A percentile compares a stretch with the other conserved stretches of the same genome.
These are phyloP conservation scores for Apeltes quadracus DNA, from an alignment of 2,113 vertebrate species.

Conservation along the genomic window DNA sequence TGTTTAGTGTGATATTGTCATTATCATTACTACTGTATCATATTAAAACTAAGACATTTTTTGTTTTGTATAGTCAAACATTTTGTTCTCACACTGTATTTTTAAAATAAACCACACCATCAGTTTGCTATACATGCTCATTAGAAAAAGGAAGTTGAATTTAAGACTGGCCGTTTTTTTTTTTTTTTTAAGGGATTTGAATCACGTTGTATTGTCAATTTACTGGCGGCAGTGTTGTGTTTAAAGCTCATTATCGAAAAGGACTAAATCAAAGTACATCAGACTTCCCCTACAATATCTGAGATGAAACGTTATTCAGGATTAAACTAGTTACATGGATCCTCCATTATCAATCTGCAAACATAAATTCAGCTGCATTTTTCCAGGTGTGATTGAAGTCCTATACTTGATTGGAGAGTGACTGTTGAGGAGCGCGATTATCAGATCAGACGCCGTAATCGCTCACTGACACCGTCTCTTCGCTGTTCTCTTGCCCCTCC, in stretches of 20 bases:
- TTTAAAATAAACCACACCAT: neutral
- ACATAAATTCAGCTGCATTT: neutral
- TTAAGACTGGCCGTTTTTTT: neutral
- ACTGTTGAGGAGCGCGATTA: neutral
- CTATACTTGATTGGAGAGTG: neutral
- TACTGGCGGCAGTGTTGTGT: neutral
- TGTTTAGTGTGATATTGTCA: neutral
- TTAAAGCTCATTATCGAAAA: neutral
- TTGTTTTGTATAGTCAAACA: neutral
- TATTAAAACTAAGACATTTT: neutral
- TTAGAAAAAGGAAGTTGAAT: neutral
- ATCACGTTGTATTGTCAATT: neutral
- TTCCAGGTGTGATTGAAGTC: neutral
- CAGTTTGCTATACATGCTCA: neutral
- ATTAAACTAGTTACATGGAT: neutral
- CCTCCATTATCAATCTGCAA: neutral
- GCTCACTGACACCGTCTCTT: slow-evolving; percentile 19
- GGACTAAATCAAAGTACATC: neutral
- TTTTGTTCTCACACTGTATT: neutral
- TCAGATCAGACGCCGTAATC: neutral
- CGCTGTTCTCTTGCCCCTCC: neutral
- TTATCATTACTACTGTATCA: neutral
- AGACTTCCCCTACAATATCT: neutral
- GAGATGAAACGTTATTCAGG: neutral
- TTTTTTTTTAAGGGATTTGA: neutral